Conservation (phyloP, 2,797 vertebrate genomes). For the Amphiprion clarkii region DNA sequence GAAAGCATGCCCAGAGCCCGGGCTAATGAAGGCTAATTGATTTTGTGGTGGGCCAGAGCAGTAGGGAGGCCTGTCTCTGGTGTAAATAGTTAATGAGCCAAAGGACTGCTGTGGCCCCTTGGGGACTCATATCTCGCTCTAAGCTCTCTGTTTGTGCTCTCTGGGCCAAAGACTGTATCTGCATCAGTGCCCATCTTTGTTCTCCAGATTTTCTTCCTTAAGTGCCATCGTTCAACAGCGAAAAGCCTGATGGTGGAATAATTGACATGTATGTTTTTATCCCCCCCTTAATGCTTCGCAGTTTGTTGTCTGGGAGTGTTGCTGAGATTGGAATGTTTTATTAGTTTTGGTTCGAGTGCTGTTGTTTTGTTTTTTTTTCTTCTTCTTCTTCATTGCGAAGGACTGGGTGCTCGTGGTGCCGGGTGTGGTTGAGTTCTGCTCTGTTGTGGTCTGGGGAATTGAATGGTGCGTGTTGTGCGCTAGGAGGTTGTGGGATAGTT, state of each 20-base stretch:
- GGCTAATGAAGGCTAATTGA: slow-evolving; percentile 98
- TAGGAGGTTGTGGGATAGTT: slow-evolving; percentile 81
- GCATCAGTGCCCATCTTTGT: slow-evolving; percentile 75
- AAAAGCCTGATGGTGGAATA: slow-evolving; percentile 59
- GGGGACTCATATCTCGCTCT: slow-evolving; percentile 80
- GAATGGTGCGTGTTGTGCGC: slow-evolving; percentile 76
- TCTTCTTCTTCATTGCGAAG: slow-evolving; percentile 30
- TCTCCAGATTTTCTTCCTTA: slow-evolving; percentile 69
- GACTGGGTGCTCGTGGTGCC: slow-evolving; percentile 68
- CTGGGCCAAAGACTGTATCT: slow-evolving; percentile 74
- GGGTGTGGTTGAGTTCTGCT: slow-evolving; percentile 81
- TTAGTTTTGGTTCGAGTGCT: slow-evolving; percentile 67
- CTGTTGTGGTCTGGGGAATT: slow-evolving; percentile 81
- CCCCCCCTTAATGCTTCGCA: slow-evolving; percentile 51
- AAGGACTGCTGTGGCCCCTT: slow-evolving; percentile 94
- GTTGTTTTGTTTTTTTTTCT: slow-evolving; percentile 36
- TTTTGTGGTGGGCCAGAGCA: slow-evolving; percentile 93
- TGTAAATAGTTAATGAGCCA: slow-evolving; percentile 99
- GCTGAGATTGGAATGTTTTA: slow-evolving; percentile 66
- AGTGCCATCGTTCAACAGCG: slow-evolving; percentile 71
- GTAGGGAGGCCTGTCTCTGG: slow-evolving; percentile 91
- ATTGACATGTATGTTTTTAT: slow-evolving; percentile 54
- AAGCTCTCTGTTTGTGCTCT: slow-evolving; percentile 79
- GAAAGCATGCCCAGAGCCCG: slow-evolving; percentile 77
- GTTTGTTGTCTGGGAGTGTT: slow-evolving; percentile 61